Conservation (phyloP, 2,113 vertebrate genomes). For the Epinephelus cyanopodus region DNA sequence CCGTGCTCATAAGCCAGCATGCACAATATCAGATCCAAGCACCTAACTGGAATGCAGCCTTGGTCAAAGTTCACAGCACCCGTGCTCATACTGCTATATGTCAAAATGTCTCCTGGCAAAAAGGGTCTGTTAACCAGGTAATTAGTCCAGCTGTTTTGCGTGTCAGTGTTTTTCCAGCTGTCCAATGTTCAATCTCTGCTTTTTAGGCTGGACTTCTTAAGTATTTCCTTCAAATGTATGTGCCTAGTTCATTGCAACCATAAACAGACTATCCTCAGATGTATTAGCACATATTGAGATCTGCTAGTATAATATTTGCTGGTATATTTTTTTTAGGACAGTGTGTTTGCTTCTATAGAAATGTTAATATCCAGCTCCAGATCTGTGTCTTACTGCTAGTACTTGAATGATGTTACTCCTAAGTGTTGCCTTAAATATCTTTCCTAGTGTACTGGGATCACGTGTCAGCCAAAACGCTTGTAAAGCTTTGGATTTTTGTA, state of each 20-base stretch:
- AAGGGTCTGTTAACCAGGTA: not conserved
- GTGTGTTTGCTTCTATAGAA: not conserved
- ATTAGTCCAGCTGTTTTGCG: not conserved
- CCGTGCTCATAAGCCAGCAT: not conserved
- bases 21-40: not conserved
- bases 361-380: slow-evolving; percentile 8
- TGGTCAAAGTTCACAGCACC: not conserved
- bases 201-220: not conserved
- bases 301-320: not conserved
- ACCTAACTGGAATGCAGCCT: not conserved
- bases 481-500: not conserved
- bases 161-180: not conserved
- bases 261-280: not conserved
- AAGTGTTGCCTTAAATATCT: slow-evolving; percentile 47
- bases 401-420: not conserved
- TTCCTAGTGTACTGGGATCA: not conserved
- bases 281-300: not conserved
- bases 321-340: not conserved
- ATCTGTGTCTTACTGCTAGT: not conserved
- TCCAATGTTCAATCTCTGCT: not conserved
- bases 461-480: slow-evolving; percentile 31
- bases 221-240: not conserved
- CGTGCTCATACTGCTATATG: too few relatives aligned
- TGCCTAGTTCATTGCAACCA: slow-evolving; percentile 9
- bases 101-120: not conserved